Evolutionary conservation across 2,113 vertebrate genomes (phyloP).

Genomic region (Apistogramma diplotaenia): DNA sequence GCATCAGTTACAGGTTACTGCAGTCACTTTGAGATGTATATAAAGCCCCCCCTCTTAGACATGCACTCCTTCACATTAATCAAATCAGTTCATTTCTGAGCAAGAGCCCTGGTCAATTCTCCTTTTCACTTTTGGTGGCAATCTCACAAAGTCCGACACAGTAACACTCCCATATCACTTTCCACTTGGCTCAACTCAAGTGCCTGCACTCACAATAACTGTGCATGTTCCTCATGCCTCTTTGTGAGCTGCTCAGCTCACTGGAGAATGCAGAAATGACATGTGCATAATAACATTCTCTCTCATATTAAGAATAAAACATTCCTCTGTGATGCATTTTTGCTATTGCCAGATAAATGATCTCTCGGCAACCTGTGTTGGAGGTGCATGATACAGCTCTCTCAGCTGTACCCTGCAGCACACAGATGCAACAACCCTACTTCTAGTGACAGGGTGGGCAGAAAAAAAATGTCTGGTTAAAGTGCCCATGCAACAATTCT

Average conservation of each 20-base stretch:
- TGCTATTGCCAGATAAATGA: neutral
- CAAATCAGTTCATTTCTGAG: neutral
- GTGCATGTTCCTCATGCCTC: neutral
- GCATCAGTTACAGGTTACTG: slow-evolving; percentile 9
- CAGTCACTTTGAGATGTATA: neutral
- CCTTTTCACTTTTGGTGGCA: neutral
- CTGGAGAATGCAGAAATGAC: neutral
- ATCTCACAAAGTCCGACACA: neutral
- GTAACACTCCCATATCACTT: neutral
- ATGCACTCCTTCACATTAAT: neutral
- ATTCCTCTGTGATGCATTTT: neutral
- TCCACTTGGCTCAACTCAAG: neutral
- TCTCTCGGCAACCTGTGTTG: neutral
- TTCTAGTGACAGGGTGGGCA: neutral
- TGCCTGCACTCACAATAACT: neutral
- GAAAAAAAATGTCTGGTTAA: neutral
- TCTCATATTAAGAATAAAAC: neutral
- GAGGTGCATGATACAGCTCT: neutral
- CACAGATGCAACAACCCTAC: neutral
- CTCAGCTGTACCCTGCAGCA: neutral
- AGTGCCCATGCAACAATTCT: neutral
- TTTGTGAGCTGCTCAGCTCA: neutral
- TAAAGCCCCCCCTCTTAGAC: neutral
- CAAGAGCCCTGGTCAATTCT: neutral
- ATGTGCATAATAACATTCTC: neutral